A percentile compares a stretch with the other conserved stretches of the same genome.
Conservation (phyloP, 2,113 vertebrate genomes). For the Nothoprocta perdicaria region DNA sequence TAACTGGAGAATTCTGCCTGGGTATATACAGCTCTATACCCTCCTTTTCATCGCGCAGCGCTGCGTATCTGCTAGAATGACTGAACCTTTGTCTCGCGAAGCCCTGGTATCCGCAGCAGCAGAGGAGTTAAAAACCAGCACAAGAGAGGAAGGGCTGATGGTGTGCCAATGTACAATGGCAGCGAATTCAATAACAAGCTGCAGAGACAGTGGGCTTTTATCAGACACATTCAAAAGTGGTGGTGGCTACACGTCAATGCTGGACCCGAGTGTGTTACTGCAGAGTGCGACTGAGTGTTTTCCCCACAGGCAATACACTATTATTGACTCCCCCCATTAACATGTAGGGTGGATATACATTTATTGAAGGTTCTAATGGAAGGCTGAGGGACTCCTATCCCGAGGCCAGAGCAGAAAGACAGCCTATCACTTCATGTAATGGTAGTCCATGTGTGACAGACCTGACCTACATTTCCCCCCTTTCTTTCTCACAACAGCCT, state of each 20-base stretch:
- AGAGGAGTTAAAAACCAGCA: constrained; percentile 59
- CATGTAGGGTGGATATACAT: constrained; percentile 82
- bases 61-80: constrained; percentile 44
- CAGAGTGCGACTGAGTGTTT: constrained; percentile 73
- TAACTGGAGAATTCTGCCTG: not conserved
- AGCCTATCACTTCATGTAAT: constrained; percentile 90
- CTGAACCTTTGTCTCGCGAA: constrained; percentile 61
- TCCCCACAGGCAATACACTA: constrained; percentile 83
- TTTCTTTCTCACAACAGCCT: constrained; percentile 83
- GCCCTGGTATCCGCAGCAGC: constrained; percentile 32
- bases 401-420: constrained; percentile 87
- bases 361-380: constrained; percentile 89
- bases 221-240: constrained; percentile 68
- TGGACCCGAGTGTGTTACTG: constrained; percentile 61
- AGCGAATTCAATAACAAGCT: constrained; percentile 74
- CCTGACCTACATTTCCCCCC: constrained; percentile 92
- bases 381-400: constrained; percentile 89
- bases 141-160: constrained; percentile 59
- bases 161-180: constrained; percentile 64
- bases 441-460: constrained; percentile 88
- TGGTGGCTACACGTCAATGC: constrained; percentile 75
- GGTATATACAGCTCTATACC: not conserved
- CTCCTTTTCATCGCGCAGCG: not conserved
- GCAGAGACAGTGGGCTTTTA: constrained; percentile 76
- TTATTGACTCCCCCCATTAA: constrained; percentile 85